Base-by-base conservation (phyloP, 1,140 invertebrate species). In the Drosophila tani region DNA sequence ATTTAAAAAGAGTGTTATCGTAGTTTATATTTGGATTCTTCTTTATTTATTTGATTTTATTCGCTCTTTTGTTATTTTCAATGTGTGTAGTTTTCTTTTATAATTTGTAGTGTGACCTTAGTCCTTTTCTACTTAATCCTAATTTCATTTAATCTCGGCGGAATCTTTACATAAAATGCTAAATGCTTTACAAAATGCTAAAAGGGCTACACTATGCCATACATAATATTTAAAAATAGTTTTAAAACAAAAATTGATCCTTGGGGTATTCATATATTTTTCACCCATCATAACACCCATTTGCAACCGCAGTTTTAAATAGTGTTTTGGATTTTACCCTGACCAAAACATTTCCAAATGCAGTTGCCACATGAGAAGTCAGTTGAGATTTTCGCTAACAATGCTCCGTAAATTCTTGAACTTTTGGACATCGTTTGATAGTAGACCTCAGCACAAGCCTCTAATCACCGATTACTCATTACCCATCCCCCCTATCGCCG, bases 341-440 rank as follows among this genome's bases (percentile, higher is more conserved):
- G 51, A 41, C 47, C 74, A 49, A 47, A 43, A 60, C 75, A 65
- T 49, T 85, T 71, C 7, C 47, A 7, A 27, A 74, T 60, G 64
- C 49, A 27, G 64, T 68, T 87, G 83, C 85, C 51, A 90, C 50
- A 88, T 38, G 38, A 79, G 79, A 68, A 32, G 11, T 41, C 40
- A 69, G 53, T 64, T 81, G 85, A 78, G 84, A 78, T 88, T 88
- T 88, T 88, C 85, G 84, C 84, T 88, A 87, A 87, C 85, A 75
- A 81, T 73, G 85, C 77, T 69, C 69, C 76, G 43, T 29, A 73
- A 77, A 60, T 35, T 14, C 21, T 49, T n/a, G 24, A 56, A 3
- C 40, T 68, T 56, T 74, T 88, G 77, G 78, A 81, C 84, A 76
- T 87, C 45, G 85, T 88, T 88, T 88, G 84, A 90, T 90, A 90